Base-by-base conservation (phyloP, 1,140 invertebrate genomes). In the Limonius californicus region DNA sequence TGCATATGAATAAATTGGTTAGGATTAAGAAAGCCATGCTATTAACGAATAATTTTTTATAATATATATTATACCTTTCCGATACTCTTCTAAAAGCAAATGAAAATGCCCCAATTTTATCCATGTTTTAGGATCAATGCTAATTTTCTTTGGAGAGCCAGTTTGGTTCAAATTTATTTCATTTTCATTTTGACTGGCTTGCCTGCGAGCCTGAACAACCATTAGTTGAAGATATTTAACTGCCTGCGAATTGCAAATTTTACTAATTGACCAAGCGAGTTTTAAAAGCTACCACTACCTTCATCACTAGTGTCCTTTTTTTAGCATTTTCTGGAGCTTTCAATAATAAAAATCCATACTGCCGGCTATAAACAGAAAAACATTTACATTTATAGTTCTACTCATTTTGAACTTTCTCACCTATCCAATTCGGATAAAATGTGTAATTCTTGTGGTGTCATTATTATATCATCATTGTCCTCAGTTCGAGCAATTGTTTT, bases 101-200 rank as follows among this genome's bases (percentile, higher is more conserved):
- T 96, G 91, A 73, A 96, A 92, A 81, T 98, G 94, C 1, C 95
- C 95, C 20, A 98, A 78, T 80, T 95, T 95, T 70, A 93, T 95
- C 74, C 91, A 96, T 9, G 93, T 93, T 75, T 92, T 91, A 0
- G 91, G 87, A 78, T 95, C 91, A 56, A 95, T 90, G 68, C 85
- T 87, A 56, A 90, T 89, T 54, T 85, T 85, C 69, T 87, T 85
- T 43, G 78, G 73, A 20, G 54, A 18, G 18, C 77, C 20, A 57
- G 61, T 32, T 54, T 72, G 63, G 64, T 63, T 54, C 61, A 64
- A 60, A 14, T 62, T 75, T 65, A 63, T 65, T 12, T 83, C 80
- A 61, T 80, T 79, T 64, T 80, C 78, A 66, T 77, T 72, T 72
- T 83, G 83, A 27, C 72, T 73, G 54, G 81, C 80, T 64, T 84